These are phyloP conservation scores for Pygoscelis adeliae DNA, from an alignment of 2,113 vertebrate genomes.

Conservation along the genomic window DNA sequence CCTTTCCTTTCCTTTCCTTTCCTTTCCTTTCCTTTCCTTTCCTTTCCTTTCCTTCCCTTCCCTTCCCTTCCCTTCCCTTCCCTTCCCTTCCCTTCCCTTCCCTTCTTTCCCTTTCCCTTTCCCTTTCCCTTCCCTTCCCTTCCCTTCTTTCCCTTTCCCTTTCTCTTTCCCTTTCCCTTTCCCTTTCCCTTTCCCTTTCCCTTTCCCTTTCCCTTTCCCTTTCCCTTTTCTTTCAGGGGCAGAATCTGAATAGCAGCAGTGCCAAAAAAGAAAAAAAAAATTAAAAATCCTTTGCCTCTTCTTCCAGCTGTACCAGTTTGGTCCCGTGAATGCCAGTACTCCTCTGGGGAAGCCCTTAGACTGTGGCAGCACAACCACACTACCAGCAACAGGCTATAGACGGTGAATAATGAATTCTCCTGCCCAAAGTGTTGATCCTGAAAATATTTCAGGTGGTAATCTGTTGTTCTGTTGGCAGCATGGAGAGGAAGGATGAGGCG, in stretches of 20 bases:
- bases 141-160: no score
- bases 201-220: not conserved
- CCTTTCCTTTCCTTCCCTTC: no score
- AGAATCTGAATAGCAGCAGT: not conserved
- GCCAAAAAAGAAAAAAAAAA: not conserved
- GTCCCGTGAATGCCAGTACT: not conserved
- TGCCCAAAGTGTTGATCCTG: not conserved
- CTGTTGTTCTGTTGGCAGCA: not conserved
- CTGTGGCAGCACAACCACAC: not conserved
- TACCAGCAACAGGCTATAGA: not conserved
- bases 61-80: no score
- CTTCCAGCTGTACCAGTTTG: not conserved
- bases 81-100: not conserved
- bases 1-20: no score
- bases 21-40: no score
- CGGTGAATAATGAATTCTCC: accelerated
- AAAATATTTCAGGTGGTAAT: not conserved
- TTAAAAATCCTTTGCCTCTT: not conserved
- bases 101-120: no score
- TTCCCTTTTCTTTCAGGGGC: not conserved
- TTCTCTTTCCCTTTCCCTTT: not conserved
- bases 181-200: not conserved
- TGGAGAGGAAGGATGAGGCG: not conserved
- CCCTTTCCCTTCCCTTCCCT: no score
- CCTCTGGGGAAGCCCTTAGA: not conserved